Conservation (phyloP, 2,113 vertebrate genomes). For the Atrichornis clamosus region DNA sequence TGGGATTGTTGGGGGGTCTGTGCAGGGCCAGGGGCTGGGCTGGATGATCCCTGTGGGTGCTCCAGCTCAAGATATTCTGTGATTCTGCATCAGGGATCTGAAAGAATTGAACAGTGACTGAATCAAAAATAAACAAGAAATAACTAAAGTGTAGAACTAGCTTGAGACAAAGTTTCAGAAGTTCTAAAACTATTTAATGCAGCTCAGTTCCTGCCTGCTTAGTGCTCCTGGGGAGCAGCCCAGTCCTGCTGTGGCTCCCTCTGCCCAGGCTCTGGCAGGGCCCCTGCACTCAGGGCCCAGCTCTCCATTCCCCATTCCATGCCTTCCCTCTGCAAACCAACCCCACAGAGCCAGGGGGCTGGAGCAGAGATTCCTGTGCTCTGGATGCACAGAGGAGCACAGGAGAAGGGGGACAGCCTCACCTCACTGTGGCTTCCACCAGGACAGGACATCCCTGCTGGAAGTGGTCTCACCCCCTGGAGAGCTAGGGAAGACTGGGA, state of each 20-base stretch:
- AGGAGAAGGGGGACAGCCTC: neutral
- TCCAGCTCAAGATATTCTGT: neutral
- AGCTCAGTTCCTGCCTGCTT: neutral
- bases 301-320: neutral
- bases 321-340: neutral
- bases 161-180: neutral
- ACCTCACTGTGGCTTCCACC: neutral
- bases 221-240: neutral
- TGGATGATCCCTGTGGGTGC: neutral
- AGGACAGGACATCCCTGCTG: fast-evolving
- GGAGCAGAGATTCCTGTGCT: neutral
- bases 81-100: neutral
- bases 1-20: neutral
- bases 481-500: neutral
- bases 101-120: neutral
- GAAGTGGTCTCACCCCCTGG: fast-evolving
- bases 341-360: neutral
- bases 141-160: neutral
- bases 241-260: neutral
- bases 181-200: neutral
- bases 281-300: neutral
- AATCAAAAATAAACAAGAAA: neutral
- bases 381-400: neutral
- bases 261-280: neutral
- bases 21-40: neutral